Percentiles rank a stretch among this genome's conserved stretches.
Evolutionary conservation across 2,888 invertebrate species (phyloP).

Genomic region (Barypeithes pellucidus): DNA sequence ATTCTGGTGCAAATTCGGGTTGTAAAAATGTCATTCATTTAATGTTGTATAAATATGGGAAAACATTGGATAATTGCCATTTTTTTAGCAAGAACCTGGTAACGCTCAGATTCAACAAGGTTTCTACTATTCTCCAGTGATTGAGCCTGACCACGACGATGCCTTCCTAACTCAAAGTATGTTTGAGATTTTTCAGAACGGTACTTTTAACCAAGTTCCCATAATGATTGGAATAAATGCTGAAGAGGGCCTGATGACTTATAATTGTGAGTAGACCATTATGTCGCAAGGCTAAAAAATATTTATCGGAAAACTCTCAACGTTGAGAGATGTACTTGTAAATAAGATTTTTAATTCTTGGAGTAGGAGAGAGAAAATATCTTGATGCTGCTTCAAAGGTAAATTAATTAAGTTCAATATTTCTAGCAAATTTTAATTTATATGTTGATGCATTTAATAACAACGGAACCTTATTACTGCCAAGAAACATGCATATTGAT

Average conservation of each 20-base stretch:
- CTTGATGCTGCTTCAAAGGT: too few species aligned
- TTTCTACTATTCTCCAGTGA: constrained; percentile 56
- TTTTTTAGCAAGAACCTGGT: constrained; percentile 47
- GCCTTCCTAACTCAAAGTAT: constrained; percentile 56
- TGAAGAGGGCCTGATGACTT: constrained; percentile 50
- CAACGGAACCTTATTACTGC: constrained; percentile 27
- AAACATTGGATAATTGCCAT: too few species aligned
- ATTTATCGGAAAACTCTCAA: too few species aligned
- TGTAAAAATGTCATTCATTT: too few species aligned
- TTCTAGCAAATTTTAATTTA: constrained; percentile 17
- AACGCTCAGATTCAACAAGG: constrained; percentile 55
- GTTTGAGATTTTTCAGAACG: constrained; percentile 52
- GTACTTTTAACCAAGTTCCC: constrained; percentile 54
- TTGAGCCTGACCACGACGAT: constrained; percentile 55
- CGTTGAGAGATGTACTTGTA: too few species aligned
- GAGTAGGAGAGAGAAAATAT: neutral
- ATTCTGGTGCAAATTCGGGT: too few species aligned
- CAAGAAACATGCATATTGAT: constrained; percentile 40
- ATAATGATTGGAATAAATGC: constrained; percentile 56
- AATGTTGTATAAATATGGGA: too few species aligned
- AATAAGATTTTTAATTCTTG: too few species aligned
- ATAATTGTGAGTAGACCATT: constrained; percentile 38
- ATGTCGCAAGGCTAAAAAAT: too few species aligned
- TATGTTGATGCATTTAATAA: constrained; percentile 24
- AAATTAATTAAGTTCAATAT: too few species aligned